Evolutionary conservation across 2,797 vertebrate genomes (phyloP).

Genomic region (Hirundo rustica): DNA sequence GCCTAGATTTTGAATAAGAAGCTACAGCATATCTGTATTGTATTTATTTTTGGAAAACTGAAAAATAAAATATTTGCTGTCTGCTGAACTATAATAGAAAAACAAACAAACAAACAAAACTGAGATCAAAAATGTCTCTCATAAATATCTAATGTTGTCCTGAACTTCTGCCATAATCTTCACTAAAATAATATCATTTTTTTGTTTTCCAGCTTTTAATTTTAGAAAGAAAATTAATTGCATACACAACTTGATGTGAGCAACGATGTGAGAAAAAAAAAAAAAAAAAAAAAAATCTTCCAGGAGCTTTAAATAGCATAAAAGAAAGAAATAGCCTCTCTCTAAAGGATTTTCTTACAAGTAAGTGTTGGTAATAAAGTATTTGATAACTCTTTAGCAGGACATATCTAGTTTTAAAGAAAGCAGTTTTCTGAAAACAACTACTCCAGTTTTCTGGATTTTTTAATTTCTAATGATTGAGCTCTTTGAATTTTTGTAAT

Average conservation of each 20-base stretch:
- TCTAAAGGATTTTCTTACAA: background rate
- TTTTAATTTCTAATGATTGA: background rate
- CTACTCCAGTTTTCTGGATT: background rate
- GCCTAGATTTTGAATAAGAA: background rate
- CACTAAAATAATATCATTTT: background rate
- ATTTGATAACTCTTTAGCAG: background rate
- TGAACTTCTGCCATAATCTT: background rate
- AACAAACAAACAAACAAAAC: background rate
- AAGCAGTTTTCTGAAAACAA: background rate
- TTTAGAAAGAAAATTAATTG: background rate
- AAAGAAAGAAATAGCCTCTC: background rate
- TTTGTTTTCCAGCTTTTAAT: background rate
- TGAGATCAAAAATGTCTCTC: background rate
- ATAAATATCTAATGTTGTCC: background rate
- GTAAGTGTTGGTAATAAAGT: background rate
- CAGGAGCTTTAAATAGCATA: background rate
- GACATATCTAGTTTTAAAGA: background rate
- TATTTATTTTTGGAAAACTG: background rate
- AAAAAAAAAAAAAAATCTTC: background rate
- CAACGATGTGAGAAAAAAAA: background rate
- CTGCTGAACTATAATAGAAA: background rate
- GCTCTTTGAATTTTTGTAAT: background rate
- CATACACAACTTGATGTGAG: background rate
- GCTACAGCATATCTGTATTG: background rate
- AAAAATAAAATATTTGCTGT: background rate